Evolutionary conservation across 2,797 vertebrate species (phyloP).

Genomic region (Steatocranus sp.): DNA sequence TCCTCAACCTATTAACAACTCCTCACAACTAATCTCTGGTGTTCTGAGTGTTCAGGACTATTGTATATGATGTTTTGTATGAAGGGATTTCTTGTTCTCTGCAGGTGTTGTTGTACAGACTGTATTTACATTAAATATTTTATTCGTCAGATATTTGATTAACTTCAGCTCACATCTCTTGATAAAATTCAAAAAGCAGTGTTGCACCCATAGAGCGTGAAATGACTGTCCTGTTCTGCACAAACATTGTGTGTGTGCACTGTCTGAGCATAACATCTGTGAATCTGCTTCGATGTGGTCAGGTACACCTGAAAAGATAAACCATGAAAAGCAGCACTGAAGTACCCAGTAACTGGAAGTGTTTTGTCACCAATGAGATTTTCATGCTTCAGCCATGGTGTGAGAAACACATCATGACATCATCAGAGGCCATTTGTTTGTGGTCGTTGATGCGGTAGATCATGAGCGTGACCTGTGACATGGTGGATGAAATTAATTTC

Average conservation of each 20-base stretch:
- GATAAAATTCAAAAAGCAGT: neutral
- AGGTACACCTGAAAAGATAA: slow-evolving; percentile 12
- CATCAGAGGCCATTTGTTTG: neutral
- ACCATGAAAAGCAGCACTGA: neutral
- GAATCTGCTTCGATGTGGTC: slow-evolving; percentile 23
- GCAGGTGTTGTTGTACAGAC: neutral
- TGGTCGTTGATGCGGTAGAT: neutral
- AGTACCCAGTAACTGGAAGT: slow-evolving; percentile 3
- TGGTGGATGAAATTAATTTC: neutral
- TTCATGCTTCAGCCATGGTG: slow-evolving; percentile 4
- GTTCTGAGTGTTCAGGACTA: neutral
- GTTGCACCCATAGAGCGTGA: neutral
- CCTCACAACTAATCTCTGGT: neutral
- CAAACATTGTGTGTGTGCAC: neutral
- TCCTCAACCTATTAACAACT: neutral
- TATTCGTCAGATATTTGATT: neutral
- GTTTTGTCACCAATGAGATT: slow-evolving; percentile 44
- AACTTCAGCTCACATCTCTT: neutral
- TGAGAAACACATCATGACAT: slow-evolving; percentile 1
- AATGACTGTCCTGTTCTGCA: neutral
- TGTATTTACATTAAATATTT: neutral
- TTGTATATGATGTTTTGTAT: neutral
- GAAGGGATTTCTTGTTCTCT: neutral
- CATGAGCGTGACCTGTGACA: neutral
- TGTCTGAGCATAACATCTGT: slow-evolving; percentile 17